These are phyloP conservation scores for Charaxes varanes DNA, from an alignment of 1,140 invertebrate genomes.

Conservation along the genomic window DNA sequence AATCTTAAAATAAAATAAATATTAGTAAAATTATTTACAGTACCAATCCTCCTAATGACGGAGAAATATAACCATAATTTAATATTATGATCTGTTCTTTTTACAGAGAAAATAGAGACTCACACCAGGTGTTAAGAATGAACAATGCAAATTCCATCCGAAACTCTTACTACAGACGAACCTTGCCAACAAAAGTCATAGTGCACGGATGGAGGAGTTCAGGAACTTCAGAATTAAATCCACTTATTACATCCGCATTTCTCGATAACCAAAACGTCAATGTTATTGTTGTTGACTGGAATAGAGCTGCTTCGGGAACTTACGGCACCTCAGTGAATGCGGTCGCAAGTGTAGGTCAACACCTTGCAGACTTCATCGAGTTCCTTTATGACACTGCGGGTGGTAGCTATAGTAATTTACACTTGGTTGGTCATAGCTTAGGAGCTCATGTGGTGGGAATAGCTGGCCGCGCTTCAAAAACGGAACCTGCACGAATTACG, in stretches of 20 bases:
- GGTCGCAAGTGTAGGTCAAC: slow-evolving; percentile 58
- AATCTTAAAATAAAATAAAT: no score
- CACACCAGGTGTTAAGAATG: slow-evolving; percentile 28
- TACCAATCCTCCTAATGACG: no score
- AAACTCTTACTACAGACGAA: slow-evolving; percentile 36
- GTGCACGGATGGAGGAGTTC: slow-evolving; percentile 54
- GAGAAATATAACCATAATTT: background rate
- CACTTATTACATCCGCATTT: slow-evolving; percentile 47
- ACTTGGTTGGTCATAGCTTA: slow-evolving; percentile 88
- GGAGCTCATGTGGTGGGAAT: slow-evolving; percentile 88
- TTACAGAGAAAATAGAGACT: slow-evolving; percentile 36
- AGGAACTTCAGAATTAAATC: slow-evolving; percentile 33
- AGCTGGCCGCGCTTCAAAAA: slow-evolving; percentile 74
- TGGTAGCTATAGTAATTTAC: slow-evolving; percentile 70
- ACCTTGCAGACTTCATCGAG: slow-evolving; percentile 43
- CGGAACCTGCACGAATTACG: slow-evolving; percentile 27
- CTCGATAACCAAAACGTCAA: slow-evolving; percentile 67
- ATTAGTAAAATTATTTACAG: no score
- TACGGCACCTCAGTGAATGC: slow-evolving; percentile 66
- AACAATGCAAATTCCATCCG: slow-evolving; percentile 29
- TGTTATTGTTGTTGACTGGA: slow-evolving; percentile 72
- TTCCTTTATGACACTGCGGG: slow-evolving; percentile 31
- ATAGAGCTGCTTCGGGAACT: slow-evolving; percentile 19
- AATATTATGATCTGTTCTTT: slow-evolving; percentile 1
- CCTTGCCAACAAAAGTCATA: slow-evolving; percentile 31